phyloP scores from a whole-genome alignment of 2,797 vertebrate genomes.

The Stomatorhinus walkeri region DNA sequence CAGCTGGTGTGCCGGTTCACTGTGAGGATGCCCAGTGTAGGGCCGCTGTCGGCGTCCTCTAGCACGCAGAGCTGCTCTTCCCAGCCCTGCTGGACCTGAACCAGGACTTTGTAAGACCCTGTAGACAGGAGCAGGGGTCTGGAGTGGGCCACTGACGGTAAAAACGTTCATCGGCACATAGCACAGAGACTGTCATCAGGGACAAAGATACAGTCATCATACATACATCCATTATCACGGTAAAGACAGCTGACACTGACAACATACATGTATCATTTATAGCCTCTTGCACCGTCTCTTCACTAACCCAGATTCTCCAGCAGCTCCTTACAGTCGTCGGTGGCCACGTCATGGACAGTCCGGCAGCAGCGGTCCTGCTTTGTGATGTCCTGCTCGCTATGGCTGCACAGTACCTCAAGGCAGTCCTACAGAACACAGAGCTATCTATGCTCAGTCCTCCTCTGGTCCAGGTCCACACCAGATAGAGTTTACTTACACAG shows the following conservation, averaged over 20 bases:
- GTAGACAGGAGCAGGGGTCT: neutral
- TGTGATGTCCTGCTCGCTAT: slow-evolving; percentile 80
- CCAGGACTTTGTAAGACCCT: neutral
- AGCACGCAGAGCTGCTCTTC: neutral
- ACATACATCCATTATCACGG: neutral
- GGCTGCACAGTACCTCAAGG: slow-evolving; percentile 83
- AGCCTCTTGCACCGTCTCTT: neutral
- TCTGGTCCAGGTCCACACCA: neutral
- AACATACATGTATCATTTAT: neutral
- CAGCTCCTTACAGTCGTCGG: slow-evolving; percentile 95
- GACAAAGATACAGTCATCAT: neutral
- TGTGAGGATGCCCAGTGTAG: neutral
- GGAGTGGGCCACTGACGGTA: neutral
- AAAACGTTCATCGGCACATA: neutral
- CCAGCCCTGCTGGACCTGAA: neutral
- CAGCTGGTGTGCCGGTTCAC: neutral
- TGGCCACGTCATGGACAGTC: slow-evolving; percentile 87
- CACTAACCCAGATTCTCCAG: slow-evolving; percentile 88
- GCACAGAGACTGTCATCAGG: neutral
- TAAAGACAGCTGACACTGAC: neutral
- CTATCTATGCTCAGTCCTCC: neutral
- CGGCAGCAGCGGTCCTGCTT: slow-evolving; percentile 80
- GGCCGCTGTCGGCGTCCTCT: neutral
- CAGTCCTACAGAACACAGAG: slow-evolving; percentile 72
- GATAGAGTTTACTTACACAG: neutral